Percentiles rank a stretch among this genome's conserved stretches.
Evolutionary conservation across 2,113 vertebrate species (phyloP).

Genomic region (Sciurus niger): DNA sequence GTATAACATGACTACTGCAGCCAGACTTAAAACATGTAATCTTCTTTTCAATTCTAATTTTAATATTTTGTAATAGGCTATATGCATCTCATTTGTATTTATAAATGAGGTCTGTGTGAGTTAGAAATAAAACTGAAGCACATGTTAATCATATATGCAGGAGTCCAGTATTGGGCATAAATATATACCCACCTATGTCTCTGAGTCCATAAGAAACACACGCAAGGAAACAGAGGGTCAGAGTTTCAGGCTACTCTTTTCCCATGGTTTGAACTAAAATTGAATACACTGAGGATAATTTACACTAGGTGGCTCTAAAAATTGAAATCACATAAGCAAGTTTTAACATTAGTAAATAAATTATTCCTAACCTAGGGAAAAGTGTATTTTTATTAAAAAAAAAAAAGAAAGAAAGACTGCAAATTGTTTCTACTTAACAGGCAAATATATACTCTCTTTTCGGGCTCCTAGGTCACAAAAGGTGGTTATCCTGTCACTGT

Average conservation of each 20-base stretch:
- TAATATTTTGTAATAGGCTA: conserved; percentile 81
- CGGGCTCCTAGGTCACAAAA: conserved; percentile 91
- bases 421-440: conserved; percentile 92
- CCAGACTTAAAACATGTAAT: conserved; percentile 72
- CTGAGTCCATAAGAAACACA: conserved; percentile 62
- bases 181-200: conserved; percentile 63
- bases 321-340: conserved; percentile 78
- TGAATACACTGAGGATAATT: conserved; percentile 74
- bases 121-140: conserved; percentile 76
- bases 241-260: conserved; percentile 58
- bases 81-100: conserved; percentile 80
- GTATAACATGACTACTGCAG: conserved; percentile 49
- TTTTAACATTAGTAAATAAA: conserved; percentile 85
- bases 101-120: conserved; percentile 68
- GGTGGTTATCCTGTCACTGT: conserved; percentile 92
- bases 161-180: conserved; percentile 35
- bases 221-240: conserved; percentile 37
- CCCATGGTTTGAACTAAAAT: conserved; percentile 41
- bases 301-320: conserved; percentile 72
- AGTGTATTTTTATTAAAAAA: conserved; percentile 87
- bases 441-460: conserved; percentile 90
- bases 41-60: conserved; percentile 83
- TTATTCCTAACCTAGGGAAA: conserved; percentile 84
- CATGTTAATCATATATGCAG: conserved; percentile 54
- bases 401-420: conserved; percentile 79